Base-by-base conservation (phyloP, 2,113 vertebrate species). In the Dasyurus viverrinus region DNA sequence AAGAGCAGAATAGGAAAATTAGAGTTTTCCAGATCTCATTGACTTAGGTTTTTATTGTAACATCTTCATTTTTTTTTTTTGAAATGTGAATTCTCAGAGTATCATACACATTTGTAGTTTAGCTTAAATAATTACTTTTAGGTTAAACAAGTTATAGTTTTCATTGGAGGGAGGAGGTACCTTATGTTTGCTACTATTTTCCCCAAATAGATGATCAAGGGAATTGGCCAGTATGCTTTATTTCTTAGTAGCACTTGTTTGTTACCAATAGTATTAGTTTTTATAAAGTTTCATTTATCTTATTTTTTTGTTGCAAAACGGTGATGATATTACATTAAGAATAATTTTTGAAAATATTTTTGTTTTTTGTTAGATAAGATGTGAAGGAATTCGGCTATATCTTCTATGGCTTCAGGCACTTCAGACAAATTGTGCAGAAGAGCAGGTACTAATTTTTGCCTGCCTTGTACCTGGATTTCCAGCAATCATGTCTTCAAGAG, bases 381-480 rank as follows among this genome's bases (percentile, higher is more conserved):
- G 99, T 97, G 99, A 99, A 98, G 99, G 99, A 93, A 99, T 99
- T 97, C 99, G 99, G 27, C 99, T 99, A 90, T 99, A 99, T 98
- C 99, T 99, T 97, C 99, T 99, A 93, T 99, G 99, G 99, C 99
- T 99, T 91, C 99, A 99, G 97, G 99, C 99, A 11, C 99, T 99
- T 97, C 99, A 99, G 98, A 99, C 99, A 93, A 99, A 99, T 98
- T 99, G 99, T 96, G 98, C 98, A 0, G 99, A 99, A 98, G 99
- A 99, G 96, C 99, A 99, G 98, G 98, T 99, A 95, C 98, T 99
- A 97, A 99, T 99, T 96, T 99, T 99, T 93, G 99, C 99, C 97
- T 99, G 99, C 97, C 99, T 99, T 27, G 99, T 99, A 96, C 99
- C 99, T 42, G 99, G 99, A 93, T 99, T 99, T 97, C 99, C 99